Evolutionary conservation across 2,888 invertebrate genomes (phyloP).

Genomic region (Epicampocera succincta): DNA sequence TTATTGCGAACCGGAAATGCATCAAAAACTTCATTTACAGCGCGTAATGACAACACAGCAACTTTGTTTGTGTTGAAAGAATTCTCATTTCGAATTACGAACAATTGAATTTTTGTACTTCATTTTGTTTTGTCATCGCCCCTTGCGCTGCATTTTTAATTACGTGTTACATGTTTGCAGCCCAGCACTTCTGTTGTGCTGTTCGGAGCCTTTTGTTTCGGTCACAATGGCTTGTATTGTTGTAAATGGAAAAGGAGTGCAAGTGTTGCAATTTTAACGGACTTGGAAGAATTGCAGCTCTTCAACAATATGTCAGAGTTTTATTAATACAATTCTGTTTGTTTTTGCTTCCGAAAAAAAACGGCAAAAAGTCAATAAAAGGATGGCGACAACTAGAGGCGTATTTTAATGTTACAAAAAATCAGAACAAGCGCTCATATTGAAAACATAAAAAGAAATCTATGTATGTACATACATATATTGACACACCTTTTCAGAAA

Average conservation of each 20-base stretch:
- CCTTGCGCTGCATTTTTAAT: constrained; percentile 46
- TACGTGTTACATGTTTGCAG: constrained; percentile 31
- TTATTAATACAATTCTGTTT: neutral
- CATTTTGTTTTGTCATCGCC: constrained; percentile 18
- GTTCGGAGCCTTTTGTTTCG: neutral
- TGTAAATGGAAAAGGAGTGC: constrained; percentile 33
- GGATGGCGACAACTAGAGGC: neutral
- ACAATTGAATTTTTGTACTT: constrained; percentile 36
- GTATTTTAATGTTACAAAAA: too few species aligned
- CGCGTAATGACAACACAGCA: constrained; percentile 13
- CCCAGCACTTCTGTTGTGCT: constrained; percentile 10
- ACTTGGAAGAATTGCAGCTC: neutral
- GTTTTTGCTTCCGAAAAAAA: neutral
- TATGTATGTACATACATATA: too few species aligned
- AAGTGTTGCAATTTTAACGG: constrained; percentile 20
- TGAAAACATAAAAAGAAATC: too few species aligned
- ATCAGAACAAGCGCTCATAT: too few species aligned
- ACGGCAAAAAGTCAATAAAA: neutral
- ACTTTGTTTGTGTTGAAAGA: constrained; percentile 39
- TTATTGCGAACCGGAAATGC: constrained; percentile 66
- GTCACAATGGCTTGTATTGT: constrained; percentile 7
- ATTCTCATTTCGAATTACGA: constrained; percentile 43
- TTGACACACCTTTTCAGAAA: too few species aligned
- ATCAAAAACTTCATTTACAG: constrained; percentile 45
- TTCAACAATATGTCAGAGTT: constrained; percentile 19